Evolutionary conservation across 2,113 vertebrate genomes (phyloP).

Genomic region (Paramisgurnus dabryanus): DNA sequence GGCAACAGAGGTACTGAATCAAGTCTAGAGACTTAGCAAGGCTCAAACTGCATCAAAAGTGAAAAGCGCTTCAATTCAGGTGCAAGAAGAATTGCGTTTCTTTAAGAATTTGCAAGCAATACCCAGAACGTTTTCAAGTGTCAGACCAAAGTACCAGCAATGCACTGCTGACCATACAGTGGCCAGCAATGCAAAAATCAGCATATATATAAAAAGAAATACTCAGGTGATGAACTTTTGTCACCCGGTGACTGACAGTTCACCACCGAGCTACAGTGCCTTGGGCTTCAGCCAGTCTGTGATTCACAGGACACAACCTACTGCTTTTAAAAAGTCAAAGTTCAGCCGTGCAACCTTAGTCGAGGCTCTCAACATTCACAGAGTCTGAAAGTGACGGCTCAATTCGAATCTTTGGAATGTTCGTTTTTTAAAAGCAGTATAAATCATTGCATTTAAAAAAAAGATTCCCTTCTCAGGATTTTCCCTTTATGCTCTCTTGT

Average conservation of each 20-base stretch:
- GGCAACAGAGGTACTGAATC: slow-evolving; percentile 41
- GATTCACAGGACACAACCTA: slow-evolving; percentile 26
- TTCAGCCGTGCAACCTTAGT: background rate
- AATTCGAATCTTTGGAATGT: slow-evolving; percentile 51
- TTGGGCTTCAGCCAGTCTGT: slow-evolving; percentile 8
- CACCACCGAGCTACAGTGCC: slow-evolving; percentile 15
- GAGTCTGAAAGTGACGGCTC: background rate
- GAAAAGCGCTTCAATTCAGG: slow-evolving; percentile 11
- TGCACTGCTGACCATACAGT: background rate
- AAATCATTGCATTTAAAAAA: slow-evolving; percentile 25
- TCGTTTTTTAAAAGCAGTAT: slow-evolving; percentile 38
- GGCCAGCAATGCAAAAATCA: slow-evolving; percentile 17
- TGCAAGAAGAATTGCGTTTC: slow-evolving; percentile 20
- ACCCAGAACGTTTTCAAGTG: slow-evolving; percentile 63
- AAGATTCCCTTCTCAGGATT: background rate
- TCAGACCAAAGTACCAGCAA: slow-evolving; percentile 53
- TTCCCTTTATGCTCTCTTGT: background rate
- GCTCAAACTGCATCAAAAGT: slow-evolving; percentile 23
- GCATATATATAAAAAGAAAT: background rate
- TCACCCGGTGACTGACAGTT: slow-evolving; percentile 26
- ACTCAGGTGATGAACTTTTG: slow-evolving; percentile 11
- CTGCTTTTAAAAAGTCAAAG: slow-evolving; percentile 22
- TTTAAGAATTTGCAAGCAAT: slow-evolving; percentile 16
- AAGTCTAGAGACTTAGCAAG: slow-evolving; percentile 14
- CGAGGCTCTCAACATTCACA: background rate